phyloP scores from a whole-genome alignment of 1,140 invertebrate genomes.

The Oedothorax gibbosus region DNA sequence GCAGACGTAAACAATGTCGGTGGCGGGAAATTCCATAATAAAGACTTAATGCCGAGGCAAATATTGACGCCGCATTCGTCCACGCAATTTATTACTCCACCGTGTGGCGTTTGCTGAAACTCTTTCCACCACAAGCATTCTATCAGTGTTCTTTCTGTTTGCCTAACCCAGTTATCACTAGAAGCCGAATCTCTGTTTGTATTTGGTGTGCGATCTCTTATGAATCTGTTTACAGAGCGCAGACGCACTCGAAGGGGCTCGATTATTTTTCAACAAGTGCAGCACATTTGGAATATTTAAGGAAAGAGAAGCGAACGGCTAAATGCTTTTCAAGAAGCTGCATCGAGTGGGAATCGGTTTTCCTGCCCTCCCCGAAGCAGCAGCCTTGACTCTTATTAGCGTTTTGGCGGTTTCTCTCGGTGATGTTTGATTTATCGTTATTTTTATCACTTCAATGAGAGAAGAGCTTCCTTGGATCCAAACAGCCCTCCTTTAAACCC shows the following conservation, averaged over 20 bases:
- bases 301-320: constrained; percentile 40
- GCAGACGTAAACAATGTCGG: constrained; percentile 55
- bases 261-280: constrained; percentile 61
- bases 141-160: constrained; percentile 61
- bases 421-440: constrained; percentile 54
- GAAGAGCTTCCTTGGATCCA: constrained; percentile 7
- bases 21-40: constrained; percentile 57
- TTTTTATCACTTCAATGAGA: constrained; percentile 41
- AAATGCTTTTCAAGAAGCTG: constrained; percentile 59
- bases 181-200: constrained; percentile 54
- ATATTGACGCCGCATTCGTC: constrained; percentile 61
- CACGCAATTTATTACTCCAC: constrained; percentile 60
- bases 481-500: too few relatives aligned
- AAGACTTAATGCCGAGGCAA: constrained; percentile 61
- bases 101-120: constrained; percentile 52
- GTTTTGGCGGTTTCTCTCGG: constrained; percentile 50
- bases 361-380: not conserved
- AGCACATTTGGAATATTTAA: constrained; percentile 55
- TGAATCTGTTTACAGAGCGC: constrained; percentile 58
- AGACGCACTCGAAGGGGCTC: constrained; percentile 50
- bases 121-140: constrained; percentile 60
- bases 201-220: constrained; percentile 59
- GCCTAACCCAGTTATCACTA: constrained; percentile 58
- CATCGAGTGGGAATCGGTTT: constrained; percentile 15
- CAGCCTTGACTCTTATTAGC: constrained; percentile 23